Evolutionary conservation across 2,113 vertebrate genomes (phyloP).

Genomic region (Oncorhynchus kisutch): DNA sequence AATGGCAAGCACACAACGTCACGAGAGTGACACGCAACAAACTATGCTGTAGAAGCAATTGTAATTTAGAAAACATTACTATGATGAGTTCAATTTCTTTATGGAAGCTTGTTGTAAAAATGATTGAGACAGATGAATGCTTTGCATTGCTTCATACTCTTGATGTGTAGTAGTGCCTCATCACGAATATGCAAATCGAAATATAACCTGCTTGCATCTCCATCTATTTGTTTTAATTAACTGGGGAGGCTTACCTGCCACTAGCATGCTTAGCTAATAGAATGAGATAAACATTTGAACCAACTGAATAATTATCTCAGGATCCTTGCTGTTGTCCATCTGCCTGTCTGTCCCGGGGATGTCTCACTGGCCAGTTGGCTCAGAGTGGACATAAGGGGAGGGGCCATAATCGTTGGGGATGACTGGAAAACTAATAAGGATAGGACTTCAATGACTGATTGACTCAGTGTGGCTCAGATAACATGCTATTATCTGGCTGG

Average conservation of each 20-base stretch:
- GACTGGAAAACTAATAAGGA: neutral
- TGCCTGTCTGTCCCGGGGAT: neutral
- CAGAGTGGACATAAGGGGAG: neutral
- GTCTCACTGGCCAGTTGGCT: neutral
- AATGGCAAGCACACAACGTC: neutral
- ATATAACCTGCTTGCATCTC: constrained; percentile 1
- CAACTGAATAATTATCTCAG: constrained; percentile 20
- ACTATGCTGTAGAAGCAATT: too few species aligned
- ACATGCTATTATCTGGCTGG: too few species aligned
- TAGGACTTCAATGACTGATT: neutral
- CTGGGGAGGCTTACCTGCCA: constrained; percentile 14
- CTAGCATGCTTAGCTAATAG: constrained; percentile 5
- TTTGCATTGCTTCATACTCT: too few species aligned
- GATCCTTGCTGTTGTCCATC: neutral
- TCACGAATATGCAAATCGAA: constrained; percentile 21
- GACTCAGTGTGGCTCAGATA: neutral
- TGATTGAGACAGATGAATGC: neutral
- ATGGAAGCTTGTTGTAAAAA: neutral
- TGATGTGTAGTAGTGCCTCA: neutral
- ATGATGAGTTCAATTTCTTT: too few species aligned
- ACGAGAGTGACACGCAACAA: neutral
- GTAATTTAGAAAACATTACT: too few species aligned
- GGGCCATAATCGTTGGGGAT: neutral
- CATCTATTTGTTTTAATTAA: constrained; percentile 28
- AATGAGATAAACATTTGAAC: constrained; percentile 17